Base-by-base conservation (phyloP, 1,140 invertebrate genomes). In the Colletes latitarsis region DNA sequence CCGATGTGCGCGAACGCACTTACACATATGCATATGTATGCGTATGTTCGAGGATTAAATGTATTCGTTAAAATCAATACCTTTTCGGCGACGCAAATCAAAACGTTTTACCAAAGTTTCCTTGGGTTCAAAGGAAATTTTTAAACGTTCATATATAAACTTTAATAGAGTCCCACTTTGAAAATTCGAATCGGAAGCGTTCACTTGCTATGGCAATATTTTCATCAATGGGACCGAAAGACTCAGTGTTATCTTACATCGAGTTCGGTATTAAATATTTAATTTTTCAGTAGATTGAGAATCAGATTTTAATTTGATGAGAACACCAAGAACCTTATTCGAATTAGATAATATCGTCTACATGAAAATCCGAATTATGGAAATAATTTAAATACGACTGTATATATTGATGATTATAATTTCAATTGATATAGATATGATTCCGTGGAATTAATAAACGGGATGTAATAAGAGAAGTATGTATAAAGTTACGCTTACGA, bases 11-110 rank as follows among this genome's bases (percentile, higher is more conserved):
- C 49, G 10, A 78, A 63, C 15, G 9, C 41, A 41, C 6, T 15
- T 64, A 66, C 19, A 57, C 49, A 17, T 6, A 55, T 73, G 39
- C 39, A 78, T 73, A 64, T 73, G 63, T 39, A 64, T 73, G 52
- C 4, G 58, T 39, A 5, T 57, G 46, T 1, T 6, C 15, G 6
- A n/a, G 6, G 2, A 12, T 46, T 46, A 17, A 14, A 19, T 3
- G 58, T 4, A 49, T 57, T 79, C 49, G 39, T 66, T 43, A 14
- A 12, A 52, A 4, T 3, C 1, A 60, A 77, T 70, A 17, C 3
- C 30, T 71, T 1, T 2, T 21, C 57, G n/a, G 6, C 8, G 9
- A 58, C 19, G 57, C 8, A 58, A 58, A 58, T 58, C 8, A 21
- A 9, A 58, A 58, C 5, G n/a, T 58, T 58, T 19, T 10, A n/a